These are phyloP conservation scores for Drosophila navojoa DNA, from an alignment of 1,140 invertebrate genomes.

Conservation along the genomic window DNA sequence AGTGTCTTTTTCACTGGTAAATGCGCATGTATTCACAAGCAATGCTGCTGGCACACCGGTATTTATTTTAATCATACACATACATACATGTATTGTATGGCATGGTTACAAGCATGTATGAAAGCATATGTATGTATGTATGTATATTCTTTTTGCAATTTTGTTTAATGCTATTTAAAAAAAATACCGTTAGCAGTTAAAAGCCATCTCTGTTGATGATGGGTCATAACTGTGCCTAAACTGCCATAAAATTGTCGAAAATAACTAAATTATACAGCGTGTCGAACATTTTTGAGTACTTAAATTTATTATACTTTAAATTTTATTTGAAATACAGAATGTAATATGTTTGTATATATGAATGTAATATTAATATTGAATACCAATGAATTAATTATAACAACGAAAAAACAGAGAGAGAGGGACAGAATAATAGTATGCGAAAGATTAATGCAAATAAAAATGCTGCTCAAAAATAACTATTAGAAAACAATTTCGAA, in stretches of 20 bases:
- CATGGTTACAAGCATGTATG: too few relatives aligned
- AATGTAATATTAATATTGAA: constrained; percentile 4
- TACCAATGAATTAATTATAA: constrained; percentile 2
- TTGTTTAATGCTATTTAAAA: background rate
- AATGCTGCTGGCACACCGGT: too few relatives aligned
- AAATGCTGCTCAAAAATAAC: background rate
- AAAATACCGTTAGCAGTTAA: constrained; percentile 24
- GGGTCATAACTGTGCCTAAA: constrained; percentile 31
- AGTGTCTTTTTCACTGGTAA: too few relatives aligned
- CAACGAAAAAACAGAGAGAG: background rate
- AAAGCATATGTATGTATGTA: too few relatives aligned
- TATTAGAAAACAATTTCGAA: background rate
- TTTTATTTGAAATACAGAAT: constrained; percentile 31
- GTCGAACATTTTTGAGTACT: constrained; percentile 7
- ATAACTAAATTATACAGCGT: constrained; percentile 15
- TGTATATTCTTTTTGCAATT: background rate
- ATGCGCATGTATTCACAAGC: too few relatives aligned
- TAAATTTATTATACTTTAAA: constrained; percentile 17
- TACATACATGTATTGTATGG: too few relatives aligned
- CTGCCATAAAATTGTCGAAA: constrained; percentile 40
- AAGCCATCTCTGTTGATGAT: constrained; percentile 2
- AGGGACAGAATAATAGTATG: too few relatives aligned
- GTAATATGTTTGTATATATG: constrained; percentile 7
- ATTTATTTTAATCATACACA: too few relatives aligned
- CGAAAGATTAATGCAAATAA: background rate